Evolutionary conservation across 2,888 invertebrate species (phyloP).

Genomic region (Ditula angustiorana): DNA sequence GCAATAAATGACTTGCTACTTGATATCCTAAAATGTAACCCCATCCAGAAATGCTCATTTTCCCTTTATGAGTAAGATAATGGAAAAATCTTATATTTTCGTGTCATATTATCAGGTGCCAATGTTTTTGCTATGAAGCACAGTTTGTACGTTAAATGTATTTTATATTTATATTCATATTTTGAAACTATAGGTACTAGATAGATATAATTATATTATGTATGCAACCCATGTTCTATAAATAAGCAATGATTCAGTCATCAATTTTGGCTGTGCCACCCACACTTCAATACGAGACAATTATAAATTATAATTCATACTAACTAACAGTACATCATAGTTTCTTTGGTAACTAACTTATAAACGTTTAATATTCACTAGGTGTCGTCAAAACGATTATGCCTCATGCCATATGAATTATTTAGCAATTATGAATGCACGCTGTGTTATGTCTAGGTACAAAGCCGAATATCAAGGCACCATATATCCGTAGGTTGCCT

Average conservation of each 20-base stretch:
- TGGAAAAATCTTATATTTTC: too few relatives aligned
- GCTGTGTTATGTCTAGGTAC: constrained; percentile 4
- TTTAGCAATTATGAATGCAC: constrained; percentile 27
- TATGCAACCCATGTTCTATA: constrained; percentile 8
- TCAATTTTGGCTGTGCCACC: constrained; percentile 18
- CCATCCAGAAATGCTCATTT: too few relatives aligned
- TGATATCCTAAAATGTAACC: too few relatives aligned
- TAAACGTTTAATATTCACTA: constrained; percentile 18
- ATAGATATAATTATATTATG: too few relatives aligned
- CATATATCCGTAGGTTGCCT: too few relatives aligned
- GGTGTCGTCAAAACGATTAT: constrained; percentile 26
- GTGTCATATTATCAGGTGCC: too few relatives aligned
- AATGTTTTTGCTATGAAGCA: too few relatives aligned
- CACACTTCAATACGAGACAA: not conserved
- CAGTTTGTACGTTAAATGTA: too few relatives aligned
- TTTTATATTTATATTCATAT: too few relatives aligned
- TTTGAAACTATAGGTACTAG: too few relatives aligned
- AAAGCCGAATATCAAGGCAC: constrained; percentile 1
- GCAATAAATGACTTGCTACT: too few relatives aligned
- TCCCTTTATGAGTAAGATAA: too few relatives aligned
- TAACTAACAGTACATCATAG: constrained; percentile 3
- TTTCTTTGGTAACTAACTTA: not conserved
- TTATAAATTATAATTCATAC: constrained; percentile 1
- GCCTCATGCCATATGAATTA: constrained; percentile 22
- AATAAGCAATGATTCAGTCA: constrained; percentile 6